These are phyloP conservation scores for Lytechinus variegatus DNA, from an alignment of 35 echinoderm and acorn worm genomes.

Conservation along the genomic window DNA sequence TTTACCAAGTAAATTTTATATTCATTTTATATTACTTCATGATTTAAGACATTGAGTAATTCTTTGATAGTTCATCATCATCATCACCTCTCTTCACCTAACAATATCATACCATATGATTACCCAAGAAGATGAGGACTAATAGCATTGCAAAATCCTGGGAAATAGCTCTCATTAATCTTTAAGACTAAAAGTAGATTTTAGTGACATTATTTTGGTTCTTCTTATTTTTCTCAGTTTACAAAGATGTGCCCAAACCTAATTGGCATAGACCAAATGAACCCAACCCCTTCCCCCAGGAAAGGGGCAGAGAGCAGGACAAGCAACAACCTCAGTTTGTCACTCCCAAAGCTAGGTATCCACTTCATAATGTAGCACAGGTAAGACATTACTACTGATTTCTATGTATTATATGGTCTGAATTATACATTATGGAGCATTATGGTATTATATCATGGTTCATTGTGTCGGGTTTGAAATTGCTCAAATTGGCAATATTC, in stretches of 20 bases:
- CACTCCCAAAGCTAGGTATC: constrained; percentile 47
- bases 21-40: too few species aligned
- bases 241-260: constrained; percentile 8
- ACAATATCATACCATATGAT: too few species aligned
- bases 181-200: background rate
- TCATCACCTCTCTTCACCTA: too few species aligned
- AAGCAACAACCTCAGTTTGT: constrained; percentile 48
- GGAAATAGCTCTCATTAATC: background rate
- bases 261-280: constrained; percentile 26
- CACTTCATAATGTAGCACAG: constrained; percentile 41
- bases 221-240: constrained; percentile 26
- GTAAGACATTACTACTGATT: background rate
- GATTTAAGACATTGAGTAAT: too few species aligned
- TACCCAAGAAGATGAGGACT: background rate
- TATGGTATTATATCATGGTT: too few species aligned
- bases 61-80: too few species aligned
- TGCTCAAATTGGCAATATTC: too few species aligned
- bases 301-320: constrained; percentile 14
- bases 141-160: background rate
- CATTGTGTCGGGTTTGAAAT: too few species aligned
- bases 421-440: too few species aligned
- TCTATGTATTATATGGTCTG: too few species aligned
- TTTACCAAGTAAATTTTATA: too few species aligned
- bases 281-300: background rate
- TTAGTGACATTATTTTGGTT: background rate